Base-by-base conservation (phyloP, 2,113 vertebrate genomes). In the Chaetura pelagica region DNA sequence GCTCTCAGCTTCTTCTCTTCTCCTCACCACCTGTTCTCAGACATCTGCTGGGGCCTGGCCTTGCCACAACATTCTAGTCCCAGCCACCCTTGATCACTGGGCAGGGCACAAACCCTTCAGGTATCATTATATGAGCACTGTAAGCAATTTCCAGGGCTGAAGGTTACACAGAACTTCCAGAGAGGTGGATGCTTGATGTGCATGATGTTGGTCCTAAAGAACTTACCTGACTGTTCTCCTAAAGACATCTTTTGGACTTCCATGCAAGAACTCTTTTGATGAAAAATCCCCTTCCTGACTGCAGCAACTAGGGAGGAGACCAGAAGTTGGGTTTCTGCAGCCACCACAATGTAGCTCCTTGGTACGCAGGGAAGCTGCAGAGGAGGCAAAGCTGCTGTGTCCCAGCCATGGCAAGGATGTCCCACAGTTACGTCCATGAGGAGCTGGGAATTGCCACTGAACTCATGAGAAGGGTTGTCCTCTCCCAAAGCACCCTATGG, bases 301-400 rank as follows among this genome's bases (percentile, higher is more conserved):
- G 52, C 72, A 67, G 32, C 15, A 9, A 48, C 11, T 42, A 42
- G 40, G 40, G 14, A 42, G 40, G 32, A 1, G 23, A n/a, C 30
- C 2, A 3, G 30, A 14, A 3, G 21, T 2, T 34, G 64, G 30
- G 30, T 46, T 57, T 51, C 64, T 44, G 17, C 63, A 63, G 42
- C 32, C 21, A 12, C 13, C 19, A 2, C 0, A 1, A n/a, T n/a
- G n/a, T n/a, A n/a, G 71, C 10, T 35, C n/a, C 30, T 7, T 2
- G 2, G 54, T 34, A 5, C 11, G 15, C 9, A 4, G 22, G 54
- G 38, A 44, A 15, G 19, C 66, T n/a, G 27, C 11, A n/a, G 66
- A 46, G 32, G 35, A 40, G 38, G 17, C n/a, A 2, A 76, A 81
- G 73, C 74, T 64, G n/a, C 74, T 18, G 3, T 64, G 38, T 10